A percentile compares a stretch with the other conserved stretches of the same genome.
Conservation (phyloP, 2,797 vertebrate genomes). For the Heteromormyrus szaboi region DNA sequence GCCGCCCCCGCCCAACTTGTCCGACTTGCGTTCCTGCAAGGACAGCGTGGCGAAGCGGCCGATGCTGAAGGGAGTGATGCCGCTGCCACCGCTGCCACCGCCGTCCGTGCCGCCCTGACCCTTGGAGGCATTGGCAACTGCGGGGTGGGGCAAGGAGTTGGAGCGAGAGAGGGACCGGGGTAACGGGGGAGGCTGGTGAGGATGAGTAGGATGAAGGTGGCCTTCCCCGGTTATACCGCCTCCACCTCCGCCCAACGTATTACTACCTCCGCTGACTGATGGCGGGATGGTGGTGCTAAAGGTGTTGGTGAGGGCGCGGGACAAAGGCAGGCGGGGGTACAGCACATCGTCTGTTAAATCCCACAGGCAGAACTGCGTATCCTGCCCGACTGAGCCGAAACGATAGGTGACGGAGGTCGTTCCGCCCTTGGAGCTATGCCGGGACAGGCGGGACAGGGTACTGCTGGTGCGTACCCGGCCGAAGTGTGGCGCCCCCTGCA, state of each 20-base stretch:
- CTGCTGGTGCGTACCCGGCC: slow-evolving; percentile 71
- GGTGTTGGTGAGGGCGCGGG: slow-evolving; percentile 74
- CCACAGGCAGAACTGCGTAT: slow-evolving; percentile 90
- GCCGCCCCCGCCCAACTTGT: slow-evolving; percentile 46
- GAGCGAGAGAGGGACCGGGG: slow-evolving; percentile 80
- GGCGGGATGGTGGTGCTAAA: slow-evolving; percentile 56
- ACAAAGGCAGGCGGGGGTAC: slow-evolving; percentile 70
- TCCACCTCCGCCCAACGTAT: slow-evolving; percentile 35
- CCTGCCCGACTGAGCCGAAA: slow-evolving; percentile 86
- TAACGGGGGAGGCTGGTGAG: slow-evolving; percentile 57
- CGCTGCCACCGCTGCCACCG: slow-evolving; percentile 38
- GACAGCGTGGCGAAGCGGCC: slow-evolving; percentile 81
- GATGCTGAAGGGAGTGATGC: slow-evolving; percentile 64
- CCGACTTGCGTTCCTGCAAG: slow-evolving; percentile 72
- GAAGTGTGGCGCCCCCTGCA: slow-evolving; percentile 56
- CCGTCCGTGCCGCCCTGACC: slow-evolving; percentile 48
- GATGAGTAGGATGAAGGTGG: slow-evolving; percentile 63
- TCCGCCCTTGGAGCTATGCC: slow-evolving; percentile 69
- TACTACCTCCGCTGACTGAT: slow-evolving; percentile 58
- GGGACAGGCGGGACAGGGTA: slow-evolving; percentile 69
- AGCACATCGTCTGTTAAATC: slow-evolving; percentile 83
- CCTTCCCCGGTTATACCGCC: slow-evolving; percentile 52
- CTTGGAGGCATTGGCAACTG: slow-evolving; percentile 64
- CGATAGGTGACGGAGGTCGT: slow-evolving; percentile 71
- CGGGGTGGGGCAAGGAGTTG: slow-evolving; percentile 80